Evolutionary conservation across 1,140 invertebrate genomes (phyloP), one percentile per base, ranked within the genome.

Genomic region (Trichogramma pretiosum): DNA sequence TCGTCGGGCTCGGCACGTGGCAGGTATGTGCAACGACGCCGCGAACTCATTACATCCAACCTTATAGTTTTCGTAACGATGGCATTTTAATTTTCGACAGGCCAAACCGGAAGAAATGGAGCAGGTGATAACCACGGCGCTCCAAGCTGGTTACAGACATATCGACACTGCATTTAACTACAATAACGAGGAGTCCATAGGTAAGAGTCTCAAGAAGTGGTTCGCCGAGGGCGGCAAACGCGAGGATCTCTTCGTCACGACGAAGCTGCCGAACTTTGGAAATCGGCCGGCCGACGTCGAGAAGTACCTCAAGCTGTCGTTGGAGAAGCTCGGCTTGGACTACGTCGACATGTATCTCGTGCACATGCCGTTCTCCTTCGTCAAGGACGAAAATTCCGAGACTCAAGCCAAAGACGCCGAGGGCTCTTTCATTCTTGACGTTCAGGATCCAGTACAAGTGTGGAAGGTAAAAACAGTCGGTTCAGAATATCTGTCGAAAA

Each of bases 261-360:
- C 88, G 14, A 92, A 78, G 76, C 67, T 79, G 36, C 76, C 76
- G n/a, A 71, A 77, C 55, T 77, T 67, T 58, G 81, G 78, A 10
- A 84, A 83, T 56, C 72, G 79, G 22, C 77, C 84, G 14, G 76
- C 77, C 2, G 77, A 82, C 44, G 86, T 93, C 13, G 77, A 80
- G 50, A 80, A 80, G 32, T 86, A 78, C 52, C 63, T 92, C 16
- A 79, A 80, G 28, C 66, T 81, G 41, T 91, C 89, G 1, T 64
- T 93, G 21, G 67, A 78, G 38, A 78, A 77, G 30, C 67, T 93
- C n/a, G 77, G 83, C 52, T 59, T 89, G 42, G 78, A 84, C 45
- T 93, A 93, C 60, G 64, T 93, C 3, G 90, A 94, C 60, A 72
- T 93, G 46, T 93, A 90, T 63, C 68, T 93, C 9, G 76, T 93